Evolutionary conservation across 2,797 vertebrate species (phyloP).

Genomic region (Harpagifer antarcticus): DNA sequence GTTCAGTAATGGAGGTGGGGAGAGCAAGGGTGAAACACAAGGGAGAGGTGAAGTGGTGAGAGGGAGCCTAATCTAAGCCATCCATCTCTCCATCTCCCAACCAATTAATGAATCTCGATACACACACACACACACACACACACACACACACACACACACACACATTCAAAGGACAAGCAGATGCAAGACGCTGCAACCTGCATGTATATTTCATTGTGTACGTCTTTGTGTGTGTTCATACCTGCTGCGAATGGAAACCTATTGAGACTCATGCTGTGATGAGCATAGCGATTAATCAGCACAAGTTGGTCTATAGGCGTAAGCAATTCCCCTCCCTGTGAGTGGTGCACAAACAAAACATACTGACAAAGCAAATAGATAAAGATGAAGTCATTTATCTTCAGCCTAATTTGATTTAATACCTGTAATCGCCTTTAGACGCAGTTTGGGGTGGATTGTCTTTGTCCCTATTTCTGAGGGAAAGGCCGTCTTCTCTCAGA

Average conservation of each 20-base stretch:
- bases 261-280: constrained; percentile 46
- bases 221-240: constrained; percentile 33
- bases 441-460: constrained; percentile 2
- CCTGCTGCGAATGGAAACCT: constrained; percentile 49
- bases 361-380: constrained; percentile 64
- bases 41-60: constrained; percentile 58
- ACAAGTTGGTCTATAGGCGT: constrained; percentile 31
- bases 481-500: neutral
- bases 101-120: constrained; percentile 60
- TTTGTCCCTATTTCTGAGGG: neutral
- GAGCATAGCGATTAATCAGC: constrained; percentile 67
- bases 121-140: constrained; percentile 15
- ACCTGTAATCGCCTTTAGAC: constrained; percentile 37
- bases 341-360: constrained; percentile 58
- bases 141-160: neutral
- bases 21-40: constrained; percentile 45
- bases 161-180: constrained; percentile 37
- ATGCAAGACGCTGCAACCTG: constrained; percentile 34
- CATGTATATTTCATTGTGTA: constrained; percentile 54
- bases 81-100: constrained; percentile 54
- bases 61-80: constrained; percentile 50
- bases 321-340: constrained; percentile 54
- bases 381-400: constrained; percentile 69
- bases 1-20: constrained; percentile 61
- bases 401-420: constrained; percentile 62